These are phyloP conservation scores for Neosilurus mollespiculum DNA, from an alignment of 2,797 vertebrate species.

Conservation along the genomic window DNA sequence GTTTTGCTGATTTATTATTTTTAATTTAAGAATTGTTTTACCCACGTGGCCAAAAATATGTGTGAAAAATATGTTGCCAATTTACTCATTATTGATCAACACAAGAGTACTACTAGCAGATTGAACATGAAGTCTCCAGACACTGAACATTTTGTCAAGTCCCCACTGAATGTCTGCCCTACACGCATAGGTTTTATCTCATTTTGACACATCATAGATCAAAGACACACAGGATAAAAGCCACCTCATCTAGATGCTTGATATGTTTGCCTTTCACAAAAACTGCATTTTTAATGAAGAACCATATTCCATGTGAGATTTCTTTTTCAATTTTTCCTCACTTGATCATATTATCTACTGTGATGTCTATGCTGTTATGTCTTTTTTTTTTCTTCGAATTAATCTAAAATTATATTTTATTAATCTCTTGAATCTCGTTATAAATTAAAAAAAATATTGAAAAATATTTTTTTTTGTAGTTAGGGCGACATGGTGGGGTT, in stretches of 20 bases:
- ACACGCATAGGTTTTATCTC: background rate
- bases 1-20: too few species aligned
- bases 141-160: background rate
- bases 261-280: background rate
- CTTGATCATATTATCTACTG: background rate
- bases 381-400: background rate
- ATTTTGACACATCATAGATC: background rate
- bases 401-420: too few species aligned
- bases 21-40: background rate
- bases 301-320: background rate
- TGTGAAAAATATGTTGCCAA: background rate
- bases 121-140: background rate
- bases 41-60: background rate
- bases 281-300: slow-evolving; percentile 1
- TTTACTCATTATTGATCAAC: background rate
- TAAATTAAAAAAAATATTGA: too few species aligned
- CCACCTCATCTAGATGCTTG: background rate
- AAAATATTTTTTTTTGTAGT: too few species aligned
- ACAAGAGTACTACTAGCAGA: background rate
- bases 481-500: too few species aligned
- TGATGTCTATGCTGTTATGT: background rate
- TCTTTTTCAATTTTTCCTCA: background rate
- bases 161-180: background rate
- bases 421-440: too few species aligned
- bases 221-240: background rate